A percentile compares a stretch with the other conserved stretches of the same genome.
These are phyloP conservation scores for Podotricha telesiphe DNA, from an alignment of 2,888 invertebrate genomes.

Conservation along the genomic window DNA sequence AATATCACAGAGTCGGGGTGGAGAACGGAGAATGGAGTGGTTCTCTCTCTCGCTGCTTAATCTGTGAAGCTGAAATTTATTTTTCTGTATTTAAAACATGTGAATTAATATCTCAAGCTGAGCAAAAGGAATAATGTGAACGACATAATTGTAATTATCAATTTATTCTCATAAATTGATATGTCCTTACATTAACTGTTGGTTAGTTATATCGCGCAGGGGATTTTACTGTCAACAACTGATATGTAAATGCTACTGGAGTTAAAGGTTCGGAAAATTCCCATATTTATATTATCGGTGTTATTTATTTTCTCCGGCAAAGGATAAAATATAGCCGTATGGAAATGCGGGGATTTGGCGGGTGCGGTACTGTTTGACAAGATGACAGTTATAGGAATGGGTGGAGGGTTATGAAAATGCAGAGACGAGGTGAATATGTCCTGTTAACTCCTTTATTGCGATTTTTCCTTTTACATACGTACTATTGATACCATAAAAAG, in stretches of 20 bases:
- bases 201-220: constrained; percentile 61
- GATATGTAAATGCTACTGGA: constrained; percentile 79
- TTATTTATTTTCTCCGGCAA: constrained; percentile 81
- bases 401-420: constrained; percentile 53
- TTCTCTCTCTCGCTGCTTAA: too few species aligned
- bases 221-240: constrained; percentile 78
- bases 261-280: constrained; percentile 72
- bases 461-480: constrained; percentile 49
- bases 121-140: not conserved
- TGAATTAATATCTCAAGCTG: not conserved
- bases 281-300: constrained; percentile 78
- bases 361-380: constrained; percentile 77
- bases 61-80: too few species aligned
- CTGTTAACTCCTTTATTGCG: constrained; percentile 71
- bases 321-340: constrained; percentile 79
- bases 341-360: constrained; percentile 78
- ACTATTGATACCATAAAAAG: constrained; percentile 30
- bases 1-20: too few species aligned
- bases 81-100: not conserved
- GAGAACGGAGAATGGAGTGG: too few species aligned
- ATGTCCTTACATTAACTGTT: constrained; percentile 58
- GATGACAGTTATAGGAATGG: constrained; percentile 77
- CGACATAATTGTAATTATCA: not conserved
- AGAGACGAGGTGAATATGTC: constrained; percentile 53
- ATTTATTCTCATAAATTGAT: constrained; percentile 50